Base-by-base conservation (phyloP, 2,113 vertebrate species). In the Pterocles burchelli region DNA sequence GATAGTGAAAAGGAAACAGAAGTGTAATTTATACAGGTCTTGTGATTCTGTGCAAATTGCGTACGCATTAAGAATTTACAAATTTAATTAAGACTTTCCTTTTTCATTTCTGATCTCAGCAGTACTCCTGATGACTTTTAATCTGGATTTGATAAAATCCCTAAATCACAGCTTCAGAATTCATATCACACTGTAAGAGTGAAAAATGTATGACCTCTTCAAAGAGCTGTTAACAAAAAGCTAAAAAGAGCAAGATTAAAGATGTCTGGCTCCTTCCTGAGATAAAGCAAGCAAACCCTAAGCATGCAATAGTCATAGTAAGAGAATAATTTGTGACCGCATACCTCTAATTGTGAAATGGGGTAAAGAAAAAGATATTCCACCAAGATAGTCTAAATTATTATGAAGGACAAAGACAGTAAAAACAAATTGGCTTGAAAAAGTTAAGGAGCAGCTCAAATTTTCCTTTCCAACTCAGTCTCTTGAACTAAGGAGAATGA, bases 31-130 rank as follows among this genome's bases (percentile, higher is more conserved):
- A 62, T 10, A 80, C n/a, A 57, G 8, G 10, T 89, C 28, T 74
- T 86, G 19, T 57, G 36, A 48, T 82, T 84, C 12, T 24, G 82
- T 65, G 28, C 26, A 62, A 76, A 94, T 43, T 74, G 66, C 0
- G 0, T 75, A 22, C 15, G 12, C 2, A 0, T 17, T 21, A n/a
- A 51, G 12, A 36, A 65, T 48, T 38, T 63, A 65, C 15, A 66
- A 28, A 57, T 79, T 82, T 38, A 87, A 31, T 68, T 51, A 52
- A 52, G 36, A 28, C 4, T 73, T 93, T 55, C 11, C 21, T 59
- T 54, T 93, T 78, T 11, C 1, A 13, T 57, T 88, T 92, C 59
- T 88, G 63, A 15, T 90, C 29, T 46, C 14, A 26, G 34, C 11
- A 65, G 43, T 86, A 9, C 18, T 61, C 12, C 25, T 70, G 43